Evolutionary conservation across 2,113 vertebrate genomes (phyloP).

Genomic region (Catagonus wagneri): DNA sequence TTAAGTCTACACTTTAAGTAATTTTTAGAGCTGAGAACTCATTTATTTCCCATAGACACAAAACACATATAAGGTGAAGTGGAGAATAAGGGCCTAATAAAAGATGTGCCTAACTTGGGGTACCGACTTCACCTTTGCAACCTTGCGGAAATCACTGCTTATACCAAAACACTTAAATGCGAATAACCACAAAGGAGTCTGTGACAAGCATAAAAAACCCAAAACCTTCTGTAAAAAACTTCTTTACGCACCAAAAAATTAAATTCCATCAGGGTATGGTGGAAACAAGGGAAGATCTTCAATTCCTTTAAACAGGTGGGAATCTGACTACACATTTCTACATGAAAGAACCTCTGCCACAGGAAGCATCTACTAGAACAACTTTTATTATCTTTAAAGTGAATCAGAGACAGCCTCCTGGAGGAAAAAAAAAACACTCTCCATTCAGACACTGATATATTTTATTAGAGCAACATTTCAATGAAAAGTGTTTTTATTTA

Average conservation of each 20-base stretch:
- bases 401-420: neutral
- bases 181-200: neutral
- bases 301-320: neutral
- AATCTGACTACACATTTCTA: neutral
- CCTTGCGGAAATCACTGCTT: neutral
- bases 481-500: conserved; percentile 66
- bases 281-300: neutral
- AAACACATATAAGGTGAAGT: neutral
- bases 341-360: neutral
- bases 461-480: conserved; percentile 71
- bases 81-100: neutral
- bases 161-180: neutral
- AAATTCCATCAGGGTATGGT: neutral
- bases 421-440: conserved; percentile 10
- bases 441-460: conserved; percentile 41
- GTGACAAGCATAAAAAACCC: neutral
- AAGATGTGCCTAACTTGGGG: neutral
- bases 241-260: neutral
- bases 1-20: neutral
- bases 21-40: neutral
- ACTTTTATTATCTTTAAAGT: conserved; percentile 40
- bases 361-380: neutral
- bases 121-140: neutral
- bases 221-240: neutral
- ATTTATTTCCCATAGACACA: neutral